Evolutionary conservation across 1,140 invertebrate genomes (phyloP), one percentile per base, ranked within the genome.

Genomic region (Schmidtea mediterranea): DNA sequence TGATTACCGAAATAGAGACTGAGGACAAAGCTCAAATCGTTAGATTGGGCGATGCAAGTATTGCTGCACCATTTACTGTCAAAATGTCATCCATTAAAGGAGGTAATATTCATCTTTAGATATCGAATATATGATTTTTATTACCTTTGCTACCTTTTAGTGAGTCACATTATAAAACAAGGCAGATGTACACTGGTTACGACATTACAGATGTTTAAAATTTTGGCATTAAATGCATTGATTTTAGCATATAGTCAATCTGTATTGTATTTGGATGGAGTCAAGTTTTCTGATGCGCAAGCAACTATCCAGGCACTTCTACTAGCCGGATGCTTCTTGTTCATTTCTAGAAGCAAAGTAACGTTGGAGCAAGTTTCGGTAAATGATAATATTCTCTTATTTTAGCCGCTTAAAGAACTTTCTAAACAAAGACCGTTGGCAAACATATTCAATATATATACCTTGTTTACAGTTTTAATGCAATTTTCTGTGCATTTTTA

Each of bases 151-250:
- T n/a, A n/a, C n/a, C n/a, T 21, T 45, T 32, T 18, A 92, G 86
- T 97, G 59, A 94, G 86, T 59, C 83, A 95, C 64, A 82, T 98
- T 19, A 94, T 98, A 53, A 95, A 97, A 60, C 90, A 98, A 71
- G 92, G 92, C 3, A 74, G 92, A 32, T 98, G 92, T 64, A 98
- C 92, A 0, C 68, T 98, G 36, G 90, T 98, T 0, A 97, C 89
- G 1, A 98, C 92, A 0, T 68, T 98, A 37, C 92, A 99, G 67
- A 98, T 99, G 92, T 99, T 98, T 65, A 98, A 98, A 72, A 98
- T 98, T 55, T 68, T 98, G 36, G 92, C 92, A 0, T 64, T 98
- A n/a, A 97, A 98, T 67, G 89, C 92, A 0, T 72, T 98, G 0
- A 83, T 97, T 49, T 69, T 92, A 37, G 92, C 92, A 0, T 98